Conservation (phyloP, 2,797 vertebrate genomes). For the Tamandua tetradactyla region DNA sequence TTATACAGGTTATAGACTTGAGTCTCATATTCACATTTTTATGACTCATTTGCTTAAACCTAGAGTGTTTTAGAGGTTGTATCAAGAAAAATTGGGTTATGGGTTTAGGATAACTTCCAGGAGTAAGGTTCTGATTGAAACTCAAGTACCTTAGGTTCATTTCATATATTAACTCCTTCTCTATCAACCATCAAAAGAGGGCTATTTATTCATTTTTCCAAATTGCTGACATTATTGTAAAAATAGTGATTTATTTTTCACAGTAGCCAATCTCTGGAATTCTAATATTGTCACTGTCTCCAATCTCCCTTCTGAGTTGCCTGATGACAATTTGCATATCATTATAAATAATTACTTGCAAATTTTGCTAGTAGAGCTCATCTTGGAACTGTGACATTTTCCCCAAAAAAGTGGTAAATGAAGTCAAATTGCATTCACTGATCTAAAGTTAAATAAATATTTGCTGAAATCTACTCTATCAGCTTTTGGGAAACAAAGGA, state of each 20-base stretch:
- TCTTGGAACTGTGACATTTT: slow-evolving; percentile 61
- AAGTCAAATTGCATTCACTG: slow-evolving; percentile 15
- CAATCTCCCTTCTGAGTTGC: slow-evolving; percentile 58
- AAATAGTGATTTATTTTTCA: neutral
- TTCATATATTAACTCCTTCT: neutral
- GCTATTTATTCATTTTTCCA: neutral
- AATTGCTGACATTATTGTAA: neutral
- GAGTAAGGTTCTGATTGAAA: neutral
- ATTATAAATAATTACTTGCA: slow-evolving; percentile 79
- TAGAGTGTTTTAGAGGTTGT: neutral
- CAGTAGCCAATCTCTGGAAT: neutral
- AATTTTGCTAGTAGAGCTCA: slow-evolving; percentile 70
- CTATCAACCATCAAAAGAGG: neutral
- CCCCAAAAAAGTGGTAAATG: slow-evolving; percentile 40
- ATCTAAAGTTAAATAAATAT: slow-evolving; percentile 49
- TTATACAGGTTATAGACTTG: rapidly evolving
- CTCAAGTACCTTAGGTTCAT: neutral
- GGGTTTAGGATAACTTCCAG: neutral
- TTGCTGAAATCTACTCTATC: neutral
- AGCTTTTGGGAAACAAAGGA: neutral
- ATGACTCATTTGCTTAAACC: neutral
- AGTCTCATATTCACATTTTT: rapidly evolving
- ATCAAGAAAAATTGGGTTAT: neutral
- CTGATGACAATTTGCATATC: slow-evolving; percentile 67
- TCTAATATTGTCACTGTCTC: slow-evolving; percentile 27